These are phyloP conservation scores for Panagrolaimus sp. DNA, from an alignment of 1,140 invertebrate species.

Conservation along the genomic window DNA sequence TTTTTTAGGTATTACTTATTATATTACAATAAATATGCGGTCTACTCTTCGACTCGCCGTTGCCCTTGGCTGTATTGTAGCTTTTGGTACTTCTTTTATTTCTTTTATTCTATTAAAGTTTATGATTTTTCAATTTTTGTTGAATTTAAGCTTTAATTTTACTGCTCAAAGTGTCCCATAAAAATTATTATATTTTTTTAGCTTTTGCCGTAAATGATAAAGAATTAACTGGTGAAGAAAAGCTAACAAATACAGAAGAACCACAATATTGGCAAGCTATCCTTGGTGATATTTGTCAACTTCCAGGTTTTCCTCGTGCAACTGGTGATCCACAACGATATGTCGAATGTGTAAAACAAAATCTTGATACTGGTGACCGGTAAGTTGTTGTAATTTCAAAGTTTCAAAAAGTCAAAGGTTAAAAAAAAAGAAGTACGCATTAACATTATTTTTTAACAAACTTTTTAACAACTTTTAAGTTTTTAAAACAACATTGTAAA, in stretches of 20 bases:
- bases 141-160: background rate
- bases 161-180: background rate
- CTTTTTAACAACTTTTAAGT: too few relatives aligned
- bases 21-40: slow-evolving; percentile 16
- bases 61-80: background rate
- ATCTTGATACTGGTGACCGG: slow-evolving; percentile 31
- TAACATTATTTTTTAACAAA: too few relatives aligned
- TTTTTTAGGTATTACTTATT: slow-evolving; percentile 1
- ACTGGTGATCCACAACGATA: slow-evolving; percentile 47
- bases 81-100: background rate
- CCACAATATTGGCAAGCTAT: slow-evolving; percentile 49
- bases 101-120: background rate
- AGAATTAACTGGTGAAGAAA: slow-evolving; percentile 63
- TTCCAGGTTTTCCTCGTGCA: slow-evolving; percentile 46
- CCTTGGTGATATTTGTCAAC: slow-evolving; percentile 51
- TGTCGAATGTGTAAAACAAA: slow-evolving; percentile 46
- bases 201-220: slow-evolving; percentile 66
- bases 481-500: too few relatives aligned
- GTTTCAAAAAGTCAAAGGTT: too few relatives aligned
- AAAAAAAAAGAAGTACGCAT: too few relatives aligned
- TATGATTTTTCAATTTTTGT: background rate
- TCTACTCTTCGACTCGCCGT: slow-evolving; percentile 7
- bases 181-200: slow-evolving; percentile 39
- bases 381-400: background rate
- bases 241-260: slow-evolving; percentile 2